Evolutionary conservation across 2,797 vertebrate species (phyloP).

Genomic region (Propithecus deckenii): DNA sequence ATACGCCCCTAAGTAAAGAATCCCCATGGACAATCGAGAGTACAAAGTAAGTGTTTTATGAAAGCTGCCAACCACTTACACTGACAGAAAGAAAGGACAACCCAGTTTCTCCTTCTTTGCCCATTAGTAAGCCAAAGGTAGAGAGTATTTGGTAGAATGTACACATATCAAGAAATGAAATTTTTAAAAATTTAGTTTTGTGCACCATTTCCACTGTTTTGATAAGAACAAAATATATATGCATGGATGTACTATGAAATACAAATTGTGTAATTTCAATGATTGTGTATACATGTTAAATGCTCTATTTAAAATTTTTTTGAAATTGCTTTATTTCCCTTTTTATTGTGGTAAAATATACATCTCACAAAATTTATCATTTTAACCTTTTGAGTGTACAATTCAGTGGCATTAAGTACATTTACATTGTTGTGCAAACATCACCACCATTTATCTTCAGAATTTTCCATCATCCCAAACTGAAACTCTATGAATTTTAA

Average conservation of each 20-base stretch:
- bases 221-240: too few species aligned
- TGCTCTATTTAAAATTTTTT: not conserved
- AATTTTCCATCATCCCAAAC: too few species aligned
- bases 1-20: not conserved
- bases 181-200: too few species aligned
- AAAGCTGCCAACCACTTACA: not conserved
- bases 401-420: too few species aligned
- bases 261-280: not conserved
- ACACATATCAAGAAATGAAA: too few species aligned
- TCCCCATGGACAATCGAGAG: not conserved
- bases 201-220: too few species aligned
- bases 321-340: not conserved
- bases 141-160: not conserved
- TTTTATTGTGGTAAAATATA: not conserved
- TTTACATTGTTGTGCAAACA: too few species aligned
- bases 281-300: not conserved
- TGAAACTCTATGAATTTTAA: not conserved
- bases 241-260: not conserved
- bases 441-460: too few species aligned
- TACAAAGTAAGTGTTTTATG: not conserved
- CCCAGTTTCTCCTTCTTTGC: not conserved
- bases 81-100: not conserved
- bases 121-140: not conserved
- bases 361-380: too few species aligned
- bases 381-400: too few species aligned